phyloP scores from a whole-genome alignment of 1,140 invertebrate genomes.

The Anagrus nilaparvatae region DNA sequence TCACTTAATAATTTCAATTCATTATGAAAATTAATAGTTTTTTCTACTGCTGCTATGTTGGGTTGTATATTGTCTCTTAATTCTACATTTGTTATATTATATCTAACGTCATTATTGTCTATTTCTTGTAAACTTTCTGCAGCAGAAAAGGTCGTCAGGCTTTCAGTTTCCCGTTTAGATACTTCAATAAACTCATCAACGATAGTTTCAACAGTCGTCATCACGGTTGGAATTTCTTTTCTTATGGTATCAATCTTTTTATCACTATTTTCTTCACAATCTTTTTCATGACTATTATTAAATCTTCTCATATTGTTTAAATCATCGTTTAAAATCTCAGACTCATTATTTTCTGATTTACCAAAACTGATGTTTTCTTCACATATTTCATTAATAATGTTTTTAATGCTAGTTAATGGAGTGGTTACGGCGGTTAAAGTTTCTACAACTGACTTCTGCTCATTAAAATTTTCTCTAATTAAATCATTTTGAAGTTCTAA shows the following conservation, averaged over 20 bases:
- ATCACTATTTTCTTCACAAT: not conserved
- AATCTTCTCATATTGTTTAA: not conserved
- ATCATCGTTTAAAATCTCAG: not conserved
- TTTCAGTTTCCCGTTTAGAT: conserved; percentile 28
- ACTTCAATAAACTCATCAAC: conserved; percentile 32
- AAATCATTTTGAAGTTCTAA: conserved; percentile 18
- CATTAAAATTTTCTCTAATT: conserved; percentile 17
- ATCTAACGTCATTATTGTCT: no score
- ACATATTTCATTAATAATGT: conserved; percentile 15
- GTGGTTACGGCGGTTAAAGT: conserved; percentile 29
- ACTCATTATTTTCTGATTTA: not conserved
- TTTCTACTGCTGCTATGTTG: no score
- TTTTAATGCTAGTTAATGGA: conserved; percentile 25
- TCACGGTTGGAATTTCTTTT: conserved; percentile 13
- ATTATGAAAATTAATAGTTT: no score
- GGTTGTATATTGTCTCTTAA: no score
- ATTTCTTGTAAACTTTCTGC: no score
- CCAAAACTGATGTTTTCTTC: not conserved
- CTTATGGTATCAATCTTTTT: conserved; percentile 2
- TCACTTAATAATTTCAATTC: no score
- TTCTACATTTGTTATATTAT: no score
- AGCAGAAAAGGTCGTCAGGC: conserved; percentile 17
- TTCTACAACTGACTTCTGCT: conserved; percentile 29
- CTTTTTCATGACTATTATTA: not conserved
- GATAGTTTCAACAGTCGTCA: conserved; percentile 25